These are phyloP conservation scores for Palythoa heliodiscus DNA, from an alignment of 92 coral and sea anemone species.

Conservation along the genomic window DNA sequence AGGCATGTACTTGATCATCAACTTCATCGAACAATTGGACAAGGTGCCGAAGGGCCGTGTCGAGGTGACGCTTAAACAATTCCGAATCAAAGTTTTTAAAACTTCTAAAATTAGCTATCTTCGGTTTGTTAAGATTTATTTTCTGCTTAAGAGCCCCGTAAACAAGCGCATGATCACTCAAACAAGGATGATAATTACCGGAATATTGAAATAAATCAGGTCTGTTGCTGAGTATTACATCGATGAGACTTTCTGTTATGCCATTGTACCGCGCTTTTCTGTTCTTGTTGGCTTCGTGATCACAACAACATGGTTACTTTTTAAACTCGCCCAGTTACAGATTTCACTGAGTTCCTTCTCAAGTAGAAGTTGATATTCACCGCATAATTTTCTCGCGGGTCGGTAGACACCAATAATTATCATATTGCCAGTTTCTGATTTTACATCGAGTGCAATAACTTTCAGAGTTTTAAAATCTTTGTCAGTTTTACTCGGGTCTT, in stretches of 20 bases:
- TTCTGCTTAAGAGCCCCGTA: not conserved
- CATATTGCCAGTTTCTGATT: slow-evolving; percentile 22
- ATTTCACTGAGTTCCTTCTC: slow-evolving; percentile 56
- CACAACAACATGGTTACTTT: too few relatives aligned
- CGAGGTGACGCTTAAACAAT: too few relatives aligned
- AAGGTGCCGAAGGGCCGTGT: too few relatives aligned
- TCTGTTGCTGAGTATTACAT: too few relatives aligned
- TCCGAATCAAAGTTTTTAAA: too few relatives aligned
- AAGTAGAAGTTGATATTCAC: slow-evolving; percentile 38
- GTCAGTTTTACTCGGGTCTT: slow-evolving; percentile 45
- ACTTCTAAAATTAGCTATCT: not conserved
- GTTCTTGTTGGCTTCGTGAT: slow-evolving; percentile 26
- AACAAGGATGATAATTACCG: too few relatives aligned
- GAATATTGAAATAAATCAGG: too few relatives aligned
- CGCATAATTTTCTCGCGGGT: too few relatives aligned
- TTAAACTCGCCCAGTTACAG: too few relatives aligned
- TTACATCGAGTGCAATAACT: slow-evolving; percentile 52
- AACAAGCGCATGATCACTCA: not conserved
- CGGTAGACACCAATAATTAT: too few relatives aligned
- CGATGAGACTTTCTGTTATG: slow-evolving; percentile 16
- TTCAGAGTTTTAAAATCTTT: slow-evolving; percentile 48
- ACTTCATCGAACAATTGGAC: too few relatives aligned
- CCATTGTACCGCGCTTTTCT: slow-evolving; percentile 36
- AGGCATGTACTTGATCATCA: not conserved
- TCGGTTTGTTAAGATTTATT: not conserved